Conservation (phyloP, 2,797 vertebrate species). For the Jordanella pulchra region DNA sequence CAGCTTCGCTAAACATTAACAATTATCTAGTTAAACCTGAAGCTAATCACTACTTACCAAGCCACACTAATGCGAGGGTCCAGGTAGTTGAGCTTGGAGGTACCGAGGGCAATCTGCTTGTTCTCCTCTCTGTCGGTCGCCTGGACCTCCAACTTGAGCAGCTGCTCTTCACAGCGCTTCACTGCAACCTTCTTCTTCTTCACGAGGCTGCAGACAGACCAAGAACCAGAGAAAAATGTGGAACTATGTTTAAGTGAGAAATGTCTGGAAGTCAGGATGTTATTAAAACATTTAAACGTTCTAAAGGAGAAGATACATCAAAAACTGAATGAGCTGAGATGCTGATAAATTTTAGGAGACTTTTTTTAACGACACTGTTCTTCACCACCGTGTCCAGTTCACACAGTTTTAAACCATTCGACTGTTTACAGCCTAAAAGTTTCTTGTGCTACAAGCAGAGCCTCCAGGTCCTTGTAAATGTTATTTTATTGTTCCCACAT, state of each 20-base stretch:
- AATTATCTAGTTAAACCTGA: no score
- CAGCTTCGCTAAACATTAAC: no score
- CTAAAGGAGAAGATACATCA: not conserved
- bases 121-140: slow-evolving; percentile 85
- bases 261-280: not conserved
- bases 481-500: not conserved
- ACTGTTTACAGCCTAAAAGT: no score
- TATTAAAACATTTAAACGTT: not conserved
- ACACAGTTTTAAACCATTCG: no score
- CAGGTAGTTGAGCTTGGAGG: slow-evolving; percentile 88
- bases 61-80: slow-evolving; percentile 85
- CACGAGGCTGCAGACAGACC: slow-evolving; percentile 66
- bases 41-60: slow-evolving; percentile 68
- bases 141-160: slow-evolving; percentile 85
- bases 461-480: no score
- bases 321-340: not conserved
- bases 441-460: no score
- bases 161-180: slow-evolving; percentile 78
- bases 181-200: slow-evolving; percentile 79
- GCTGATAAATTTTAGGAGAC: not conserved
- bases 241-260: not conserved
- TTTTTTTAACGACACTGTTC: no score
- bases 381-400: no score
- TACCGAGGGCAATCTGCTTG: slow-evolving; percentile 84
- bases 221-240: not conserved